A percentile compares a stretch with the other conserved stretches of the same genome.
phyloP scores from a whole-genome alignment of 2,888 invertebrate genomes.

The Plebejus argus region DNA sequence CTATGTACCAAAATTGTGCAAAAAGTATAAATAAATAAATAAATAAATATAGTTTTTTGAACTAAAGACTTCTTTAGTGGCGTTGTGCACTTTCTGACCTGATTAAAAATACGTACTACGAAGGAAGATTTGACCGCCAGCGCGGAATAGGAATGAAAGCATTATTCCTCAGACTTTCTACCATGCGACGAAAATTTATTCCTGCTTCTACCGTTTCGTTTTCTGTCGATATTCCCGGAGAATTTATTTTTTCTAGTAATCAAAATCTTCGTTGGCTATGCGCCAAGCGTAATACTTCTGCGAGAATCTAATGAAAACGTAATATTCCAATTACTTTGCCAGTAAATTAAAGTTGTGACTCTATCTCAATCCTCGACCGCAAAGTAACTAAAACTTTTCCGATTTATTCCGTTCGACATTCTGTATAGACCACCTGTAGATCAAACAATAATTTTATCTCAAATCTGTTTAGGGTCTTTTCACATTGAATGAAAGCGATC shows the following conservation, averaged over 20 bases:
- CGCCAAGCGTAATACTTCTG: neutral
- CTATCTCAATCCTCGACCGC: conserved; percentile 59
- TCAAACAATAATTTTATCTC: conserved; percentile 2
- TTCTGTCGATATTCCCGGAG: too few species aligned
- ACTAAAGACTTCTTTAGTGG: too few species aligned
- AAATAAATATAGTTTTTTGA: too few species aligned
- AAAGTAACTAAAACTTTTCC: conserved; percentile 54
- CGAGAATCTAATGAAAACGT: conserved; percentile 8
- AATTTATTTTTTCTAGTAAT: neutral
- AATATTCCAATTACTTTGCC: conserved; percentile 18
- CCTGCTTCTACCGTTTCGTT: too few species aligned
- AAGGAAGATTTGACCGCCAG: too few species aligned
- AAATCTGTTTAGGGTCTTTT: neutral
- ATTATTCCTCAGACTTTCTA: too few species aligned
- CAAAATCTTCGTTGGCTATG: neutral
- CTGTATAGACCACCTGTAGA: neutral
- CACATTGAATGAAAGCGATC: neutral
- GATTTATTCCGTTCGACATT: conserved; percentile 49
- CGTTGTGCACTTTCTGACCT: too few species aligned
- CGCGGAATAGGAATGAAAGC: too few species aligned
- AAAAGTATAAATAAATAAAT: too few species aligned
- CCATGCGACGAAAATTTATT: too few species aligned
- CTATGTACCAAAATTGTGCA: too few species aligned
- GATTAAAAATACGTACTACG: too few species aligned
- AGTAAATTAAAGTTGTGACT: conserved; percentile 42